A percentile compares a stretch with the other conserved stretches of the same genome.
These are phyloP conservation scores for Sycophaga agraensis DNA, from an alignment of 1,140 invertebrate species.

Conservation along the genomic window DNA sequence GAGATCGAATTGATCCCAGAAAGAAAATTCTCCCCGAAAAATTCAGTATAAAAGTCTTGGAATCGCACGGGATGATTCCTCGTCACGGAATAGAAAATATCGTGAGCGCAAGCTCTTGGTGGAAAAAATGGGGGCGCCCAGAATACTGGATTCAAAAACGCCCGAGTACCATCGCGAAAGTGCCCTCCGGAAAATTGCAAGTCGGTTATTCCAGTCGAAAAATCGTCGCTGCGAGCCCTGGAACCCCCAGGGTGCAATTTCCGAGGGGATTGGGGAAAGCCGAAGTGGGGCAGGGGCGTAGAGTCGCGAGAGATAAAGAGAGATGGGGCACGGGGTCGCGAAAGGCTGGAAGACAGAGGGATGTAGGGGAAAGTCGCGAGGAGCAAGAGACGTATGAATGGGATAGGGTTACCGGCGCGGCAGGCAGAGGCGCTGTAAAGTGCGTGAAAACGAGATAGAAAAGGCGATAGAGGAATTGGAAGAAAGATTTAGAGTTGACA, in stretches of 20 bases:
- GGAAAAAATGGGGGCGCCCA: neutral
- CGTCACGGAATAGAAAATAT: no score
- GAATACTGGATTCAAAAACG: constrained; percentile 12
- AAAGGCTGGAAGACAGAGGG: neutral
- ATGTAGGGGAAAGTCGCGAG: neutral
- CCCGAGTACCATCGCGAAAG: neutral
- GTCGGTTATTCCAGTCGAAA: constrained; percentile 10
- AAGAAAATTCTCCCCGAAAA: no score
- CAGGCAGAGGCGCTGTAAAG: neutral
- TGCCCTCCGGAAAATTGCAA: constrained; percentile 11
- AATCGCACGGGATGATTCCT: no score
- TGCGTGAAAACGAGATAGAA: neutral
- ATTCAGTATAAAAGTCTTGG: no score
- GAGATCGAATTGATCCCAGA: no score
- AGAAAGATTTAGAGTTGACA: no score
- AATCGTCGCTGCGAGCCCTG: neutral
- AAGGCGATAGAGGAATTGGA: neutral
- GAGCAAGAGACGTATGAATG: no score
- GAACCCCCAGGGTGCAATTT: constrained; percentile 9
- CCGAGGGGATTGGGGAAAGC: constrained; percentile 12
- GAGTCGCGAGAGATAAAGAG: constrained; percentile 9
- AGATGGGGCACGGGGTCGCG: neutral
- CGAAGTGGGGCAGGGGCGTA: neutral
- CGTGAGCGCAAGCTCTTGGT: no score
- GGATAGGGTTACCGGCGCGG: neutral